A percentile compares a stretch with the other conserved stretches of the same genome.
phyloP scores from a whole-genome alignment of 1,140 invertebrate genomes.

The Leptopilina boulardi region DNA sequence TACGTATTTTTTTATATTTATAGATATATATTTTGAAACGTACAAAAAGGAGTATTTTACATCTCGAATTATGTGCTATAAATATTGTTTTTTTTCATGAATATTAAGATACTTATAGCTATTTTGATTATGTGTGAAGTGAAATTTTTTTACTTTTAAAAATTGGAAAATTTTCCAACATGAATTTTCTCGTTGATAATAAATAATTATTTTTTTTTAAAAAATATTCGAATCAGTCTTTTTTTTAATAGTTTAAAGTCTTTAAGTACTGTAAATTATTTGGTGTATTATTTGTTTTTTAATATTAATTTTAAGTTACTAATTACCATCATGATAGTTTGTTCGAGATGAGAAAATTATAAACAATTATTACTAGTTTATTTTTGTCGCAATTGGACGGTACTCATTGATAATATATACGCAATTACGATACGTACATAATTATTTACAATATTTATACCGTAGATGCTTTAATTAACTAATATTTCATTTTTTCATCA shows the following conservation, averaged over 20 bases:
- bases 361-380: neutral
- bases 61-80: slow-evolving; percentile 5
- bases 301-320: neutral
- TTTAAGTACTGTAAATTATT: slow-evolving; percentile 10
- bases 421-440: slow-evolving; percentile 13
- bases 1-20: neutral
- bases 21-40: neutral
- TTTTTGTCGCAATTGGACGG: slow-evolving; percentile 22
- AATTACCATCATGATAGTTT: neutral
- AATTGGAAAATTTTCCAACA: neutral
- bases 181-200: neutral
- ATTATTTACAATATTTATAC: slow-evolving; percentile 32
- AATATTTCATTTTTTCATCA: slow-evolving; percentile 13
- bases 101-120: slow-evolving; percentile 5
- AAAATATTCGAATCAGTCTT: slow-evolving; percentile 23
- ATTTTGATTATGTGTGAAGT: neutral
- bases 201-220: neutral
- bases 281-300: neutral
- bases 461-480: slow-evolving; percentile 15
- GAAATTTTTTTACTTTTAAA: neutral
- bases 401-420: slow-evolving; percentile 2
- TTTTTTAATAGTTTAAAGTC: neutral
- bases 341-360: slow-evolving; percentile 19
- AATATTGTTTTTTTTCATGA: neutral
- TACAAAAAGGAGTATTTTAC: slow-evolving; percentile 16